These are phyloP conservation scores for Ptychobarbus kaznakovi DNA, from an alignment of 2,797 vertebrate genomes.

Conservation along the genomic window DNA sequence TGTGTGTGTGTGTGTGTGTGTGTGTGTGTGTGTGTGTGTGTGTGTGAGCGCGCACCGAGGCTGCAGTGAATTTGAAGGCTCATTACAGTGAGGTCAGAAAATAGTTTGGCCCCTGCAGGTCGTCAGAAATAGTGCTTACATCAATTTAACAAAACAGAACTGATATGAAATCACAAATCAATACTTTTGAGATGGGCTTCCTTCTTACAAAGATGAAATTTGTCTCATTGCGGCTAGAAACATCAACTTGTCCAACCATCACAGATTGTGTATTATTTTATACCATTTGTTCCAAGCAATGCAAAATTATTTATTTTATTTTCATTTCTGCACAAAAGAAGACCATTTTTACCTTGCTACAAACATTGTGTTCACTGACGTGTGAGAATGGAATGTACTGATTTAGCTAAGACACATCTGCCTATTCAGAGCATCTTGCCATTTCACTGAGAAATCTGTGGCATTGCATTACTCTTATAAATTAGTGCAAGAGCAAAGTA, in stretches of 20 bases:
- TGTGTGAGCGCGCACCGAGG: neutral
- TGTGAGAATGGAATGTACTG: conserved; percentile 9
- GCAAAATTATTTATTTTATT: neutral
- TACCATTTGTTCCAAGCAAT: neutral
- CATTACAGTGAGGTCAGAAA: conserved; percentile 26
- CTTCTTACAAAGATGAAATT: neutral
- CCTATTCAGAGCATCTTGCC: neutral
- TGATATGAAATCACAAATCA: conserved; percentile 17
- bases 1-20: conserved; percentile 19
- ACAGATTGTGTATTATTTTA: neutral
- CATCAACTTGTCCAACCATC: neutral
- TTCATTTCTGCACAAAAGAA: neutral
- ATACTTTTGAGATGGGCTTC: neutral
- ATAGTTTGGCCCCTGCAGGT: conserved; percentile 10
- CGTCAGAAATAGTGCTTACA: neutral
- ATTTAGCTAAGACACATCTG: conserved; percentile 16
- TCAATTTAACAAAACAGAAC: conserved; percentile 11
- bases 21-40: neutral
- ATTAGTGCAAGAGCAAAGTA: conserved; percentile 22
- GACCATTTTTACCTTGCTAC: neutral
- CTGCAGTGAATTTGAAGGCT: conserved; percentile 19
- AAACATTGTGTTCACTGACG: neutral
- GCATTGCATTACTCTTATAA: conserved; percentile 15
- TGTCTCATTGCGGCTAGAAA: neutral
- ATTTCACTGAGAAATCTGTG: conserved; percentile 5